phyloP scores from a whole-genome alignment of 1,140 invertebrate species.

The Zaprionus africanus region DNA sequence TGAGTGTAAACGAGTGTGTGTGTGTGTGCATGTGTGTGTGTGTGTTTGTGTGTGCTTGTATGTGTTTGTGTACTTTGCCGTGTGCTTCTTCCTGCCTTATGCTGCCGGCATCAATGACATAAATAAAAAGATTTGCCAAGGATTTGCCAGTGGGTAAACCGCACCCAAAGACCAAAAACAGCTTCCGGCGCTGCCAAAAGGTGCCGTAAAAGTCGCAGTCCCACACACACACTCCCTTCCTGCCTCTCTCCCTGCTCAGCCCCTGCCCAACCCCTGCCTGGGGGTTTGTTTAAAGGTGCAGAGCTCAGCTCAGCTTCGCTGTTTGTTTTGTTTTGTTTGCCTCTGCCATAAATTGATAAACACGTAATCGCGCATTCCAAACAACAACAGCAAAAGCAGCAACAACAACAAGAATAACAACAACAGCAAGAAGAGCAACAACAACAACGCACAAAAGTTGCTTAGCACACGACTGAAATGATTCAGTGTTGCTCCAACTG shows the following conservation, averaged over 20 bases:
- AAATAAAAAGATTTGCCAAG: slow-evolving; percentile 83
- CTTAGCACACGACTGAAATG: slow-evolving; percentile 18
- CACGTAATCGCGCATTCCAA: slow-evolving; percentile 42
- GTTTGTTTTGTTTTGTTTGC: slow-evolving; percentile 51
- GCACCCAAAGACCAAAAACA: slow-evolving; percentile 42
- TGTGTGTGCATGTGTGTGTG: background rate
- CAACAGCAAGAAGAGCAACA: no score
- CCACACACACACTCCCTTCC: background rate
- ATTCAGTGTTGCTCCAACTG: slow-evolving; percentile 50
- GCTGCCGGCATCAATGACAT: slow-evolving; percentile 75
- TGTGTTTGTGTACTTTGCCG: slow-evolving; percentile 27
- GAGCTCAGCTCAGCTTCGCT: slow-evolving; percentile 53
- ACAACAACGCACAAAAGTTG: background rate
- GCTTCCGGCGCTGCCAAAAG: slow-evolving; percentile 56
- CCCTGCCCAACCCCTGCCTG: background rate
- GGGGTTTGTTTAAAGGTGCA: background rate
- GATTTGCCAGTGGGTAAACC: slow-evolving; percentile 78
- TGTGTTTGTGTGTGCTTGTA: slow-evolving; percentile 9
- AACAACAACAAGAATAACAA: slow-evolving; percentile 15
- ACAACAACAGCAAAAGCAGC: slow-evolving; percentile 12
- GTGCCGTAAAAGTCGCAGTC: slow-evolving; percentile 60
- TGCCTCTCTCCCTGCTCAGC: background rate
- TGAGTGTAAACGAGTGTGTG: background rate
- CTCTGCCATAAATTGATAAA: slow-evolving; percentile 71
- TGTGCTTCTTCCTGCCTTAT: slow-evolving; percentile 35